Base-by-base conservation (phyloP, 2,888 invertebrate species). In the Drosophila anomelani region DNA sequence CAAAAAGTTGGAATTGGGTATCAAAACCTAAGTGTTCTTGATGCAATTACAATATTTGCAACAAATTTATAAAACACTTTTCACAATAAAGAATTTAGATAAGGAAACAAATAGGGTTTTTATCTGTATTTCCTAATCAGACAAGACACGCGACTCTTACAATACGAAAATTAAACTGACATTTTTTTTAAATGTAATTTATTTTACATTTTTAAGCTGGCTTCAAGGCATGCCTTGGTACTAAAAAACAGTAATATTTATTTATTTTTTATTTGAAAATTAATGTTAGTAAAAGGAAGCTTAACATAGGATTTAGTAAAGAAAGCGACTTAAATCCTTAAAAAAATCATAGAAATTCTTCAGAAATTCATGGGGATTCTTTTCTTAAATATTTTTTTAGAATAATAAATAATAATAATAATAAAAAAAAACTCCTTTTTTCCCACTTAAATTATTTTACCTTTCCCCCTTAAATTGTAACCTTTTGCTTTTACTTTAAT, bases 61-160 rank as follows among this genome's bases (percentile, higher is more conserved):
- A 43, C 29, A 51, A 26, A 46, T 9, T 26, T 41, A 23, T 67
- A 15, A 29, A 60, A 47, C 17, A 53, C 38, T 46, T 12, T 12
- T 3, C 23, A 61, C 54, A 36, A 71, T 41, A 29, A 47, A 17
- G 0, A 72, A 72, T 71, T 70, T 71, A 20, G 54, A 56, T 13
- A 32, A 55, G 69, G 47, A 47, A 69, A 17, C 13, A 32, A 49
- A 29, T 13, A 12, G 1, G 2, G 6, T 7, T 47, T 67, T 53
- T 67, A 34, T 56, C 34, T 23, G 15, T 29, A 38, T 54, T 36
- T 49, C 20, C 47, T 26, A 71, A 55, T 23, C 23, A 20, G 23
- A 43, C 38, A 51, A 38, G 39, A 17, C 39, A 71, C 55, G 62
- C 73, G 23, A 62, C 47, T 54, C 62, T 49, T 26, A 32, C 62